Evolutionary conservation across 2,113 vertebrate genomes (phyloP).

Genomic region (Chascanopsetta lugubris): DNA sequence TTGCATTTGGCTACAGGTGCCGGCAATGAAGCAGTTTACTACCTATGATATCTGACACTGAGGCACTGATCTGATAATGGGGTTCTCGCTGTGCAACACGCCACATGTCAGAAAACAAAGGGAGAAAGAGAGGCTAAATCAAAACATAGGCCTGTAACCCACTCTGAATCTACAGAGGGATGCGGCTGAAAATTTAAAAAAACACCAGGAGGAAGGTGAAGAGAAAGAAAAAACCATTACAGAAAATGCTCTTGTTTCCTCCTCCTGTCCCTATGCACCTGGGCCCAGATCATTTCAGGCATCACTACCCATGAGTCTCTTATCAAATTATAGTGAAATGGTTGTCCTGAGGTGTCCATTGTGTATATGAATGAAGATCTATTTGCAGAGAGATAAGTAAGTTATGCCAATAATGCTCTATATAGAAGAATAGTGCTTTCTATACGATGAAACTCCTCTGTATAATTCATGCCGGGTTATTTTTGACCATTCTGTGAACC

Average conservation of each 20-base stretch:
- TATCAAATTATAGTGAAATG: slow-evolving; percentile 79
- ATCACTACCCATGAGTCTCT: slow-evolving; percentile 75
- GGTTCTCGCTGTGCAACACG: slow-evolving; percentile 42
- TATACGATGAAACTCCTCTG: slow-evolving; percentile 47
- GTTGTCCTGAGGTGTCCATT: slow-evolving; percentile 72
- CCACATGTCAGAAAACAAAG: slow-evolving; percentile 39
- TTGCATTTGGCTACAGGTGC: slow-evolving; percentile 54
- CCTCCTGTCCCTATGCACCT: slow-evolving; percentile 55
- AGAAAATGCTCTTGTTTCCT: slow-evolving; percentile 30
- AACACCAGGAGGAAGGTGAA: slow-evolving; percentile 50
- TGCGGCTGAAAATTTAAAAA: slow-evolving; percentile 53
- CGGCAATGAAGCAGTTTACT: slow-evolving; percentile 48
- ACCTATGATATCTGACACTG: slow-evolving; percentile 55
- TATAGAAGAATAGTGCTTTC: slow-evolving; percentile 38
- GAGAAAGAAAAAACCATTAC: slow-evolving; percentile 33
- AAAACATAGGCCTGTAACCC: slow-evolving; percentile 30
- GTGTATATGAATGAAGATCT: slow-evolving; percentile 73
- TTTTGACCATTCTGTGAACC: too few relatives aligned
- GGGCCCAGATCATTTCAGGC: slow-evolving; percentile 80
- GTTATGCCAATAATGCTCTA: slow-evolving; percentile 48
- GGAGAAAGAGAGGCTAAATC: slow-evolving; percentile 45
- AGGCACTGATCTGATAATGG: slow-evolving; percentile 64
- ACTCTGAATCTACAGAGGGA: slow-evolving; percentile 40
- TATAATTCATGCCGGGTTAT: slow-evolving; percentile 10
- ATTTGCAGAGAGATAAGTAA: slow-evolving; percentile 68